These are phyloP conservation scores for Hipparchia sbordonii DNA, from an alignment of 2,888 invertebrate species.

Conservation along the genomic window DNA sequence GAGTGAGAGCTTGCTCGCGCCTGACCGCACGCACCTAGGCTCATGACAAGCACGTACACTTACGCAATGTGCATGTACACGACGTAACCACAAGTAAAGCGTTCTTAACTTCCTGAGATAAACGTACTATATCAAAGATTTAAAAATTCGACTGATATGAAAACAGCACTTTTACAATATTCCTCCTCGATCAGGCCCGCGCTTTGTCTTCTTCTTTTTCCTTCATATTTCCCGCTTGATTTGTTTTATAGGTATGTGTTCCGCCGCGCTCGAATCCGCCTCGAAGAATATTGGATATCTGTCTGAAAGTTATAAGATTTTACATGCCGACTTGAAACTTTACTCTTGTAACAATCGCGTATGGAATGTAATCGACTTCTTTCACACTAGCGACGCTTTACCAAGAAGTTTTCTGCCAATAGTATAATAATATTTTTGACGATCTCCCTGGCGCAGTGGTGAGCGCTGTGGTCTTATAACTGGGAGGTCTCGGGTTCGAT, in stretches of 20 bases:
- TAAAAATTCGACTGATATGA: conserved; percentile 56
- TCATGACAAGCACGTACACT: too few species aligned
- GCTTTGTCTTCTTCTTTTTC: conserved; percentile 67
- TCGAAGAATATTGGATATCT: conserved; percentile 72
- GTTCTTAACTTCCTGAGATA: too few species aligned
- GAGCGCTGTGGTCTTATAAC: too few species aligned
- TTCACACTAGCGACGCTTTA: neutral
- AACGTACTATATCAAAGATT: neutral
- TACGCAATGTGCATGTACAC: too few species aligned
- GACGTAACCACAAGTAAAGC: too few species aligned
- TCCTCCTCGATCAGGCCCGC: conserved; percentile 67
- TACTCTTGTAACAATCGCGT: conserved; percentile 6
- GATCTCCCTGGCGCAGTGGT: too few species aligned
- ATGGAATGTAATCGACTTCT: neutral
- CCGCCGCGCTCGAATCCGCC: conserved; percentile 59
- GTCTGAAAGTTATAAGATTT: conserved; percentile 49
- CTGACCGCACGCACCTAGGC: too few species aligned
- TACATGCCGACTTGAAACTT: conserved; percentile 14
- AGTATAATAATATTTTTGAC: too few species aligned
- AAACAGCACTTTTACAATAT: conserved; percentile 72
- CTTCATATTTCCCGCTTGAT: conserved; percentile 65
- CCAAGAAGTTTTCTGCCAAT: neutral
- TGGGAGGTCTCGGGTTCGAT: too few species aligned
- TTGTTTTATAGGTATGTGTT: conserved; percentile 69
- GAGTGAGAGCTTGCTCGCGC: too few species aligned